Base-by-base conservation (phyloP, 2,113 vertebrate genomes). In the Herpetotheres cachinnans region DNA sequence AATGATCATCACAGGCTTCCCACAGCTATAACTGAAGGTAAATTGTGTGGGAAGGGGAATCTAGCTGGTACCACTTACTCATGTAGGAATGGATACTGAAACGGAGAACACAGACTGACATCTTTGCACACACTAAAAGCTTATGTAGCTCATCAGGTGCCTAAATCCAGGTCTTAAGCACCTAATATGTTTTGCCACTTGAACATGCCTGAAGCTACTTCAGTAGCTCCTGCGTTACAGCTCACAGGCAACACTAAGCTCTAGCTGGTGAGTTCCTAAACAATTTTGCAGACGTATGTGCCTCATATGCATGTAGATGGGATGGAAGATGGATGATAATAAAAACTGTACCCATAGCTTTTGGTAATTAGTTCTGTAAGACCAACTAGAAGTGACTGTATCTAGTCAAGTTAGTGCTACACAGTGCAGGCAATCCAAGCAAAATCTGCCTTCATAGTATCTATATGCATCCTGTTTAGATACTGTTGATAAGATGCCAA, bases 291-390 rank as follows among this genome's bases (percentile, higher is more conserved):
- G 36, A 17, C 17, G 4, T 0, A 30, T 34, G 1, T 24, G 14
- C 27, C 61, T 76, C 0, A 1, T 5, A 0, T 34, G 38, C 58
- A 7, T 7, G 32, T n/a, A 22, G 26, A 21, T 26, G 20, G 62
- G 49, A 22, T 21, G 11, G 59, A 38, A 78, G n/a, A 18, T 3
- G 26, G 18, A 24, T 7, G 36, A 17, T 36, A 46, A 5, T 7
- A 36, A 27, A 54, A 81, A 16, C 15, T 46, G 2, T 30, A 19
- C 29, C 77, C 7, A 0, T 20, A 21, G 6, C 27, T 46, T 67
- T 40, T 22, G 30, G 30, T 20, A 50, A 40, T 50, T 15, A 55
- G 32, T 61, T 90, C 30, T 52, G 32, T n/a, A 42, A 61, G 34
- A 27, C 32, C 17, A 65, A 1, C 29, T 32, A 21, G 65, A 56